phyloP scores from a whole-genome alignment of 2,797 vertebrate species.

The Cuniculus paca region DNA sequence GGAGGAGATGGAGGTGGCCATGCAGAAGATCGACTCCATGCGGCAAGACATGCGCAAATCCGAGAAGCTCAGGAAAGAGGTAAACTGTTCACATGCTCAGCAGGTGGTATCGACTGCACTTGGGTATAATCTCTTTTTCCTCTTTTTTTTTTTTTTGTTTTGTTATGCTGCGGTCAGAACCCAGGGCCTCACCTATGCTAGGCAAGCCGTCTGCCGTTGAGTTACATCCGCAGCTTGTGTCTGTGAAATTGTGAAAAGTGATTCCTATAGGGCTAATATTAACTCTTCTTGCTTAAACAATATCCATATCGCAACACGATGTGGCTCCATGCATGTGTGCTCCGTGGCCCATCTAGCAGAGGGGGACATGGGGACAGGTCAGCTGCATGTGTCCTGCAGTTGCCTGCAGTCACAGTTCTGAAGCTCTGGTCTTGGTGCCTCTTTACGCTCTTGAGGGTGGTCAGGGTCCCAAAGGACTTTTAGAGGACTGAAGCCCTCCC shows the following conservation, averaged over 20 bases:
- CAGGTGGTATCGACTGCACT: accelerated
- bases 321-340: accelerated
- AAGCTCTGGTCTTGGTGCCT: background rate
- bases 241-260: background rate
- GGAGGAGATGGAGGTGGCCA: constrained; percentile 94
- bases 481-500: background rate
- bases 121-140: background rate
- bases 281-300: background rate
- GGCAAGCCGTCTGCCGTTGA: background rate
- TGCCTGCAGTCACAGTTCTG: accelerated
- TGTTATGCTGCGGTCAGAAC: background rate
- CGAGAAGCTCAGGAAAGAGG: constrained; percentile 96
- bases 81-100: constrained; percentile 70
- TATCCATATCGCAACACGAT: accelerated
- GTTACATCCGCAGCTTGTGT: too few species aligned
- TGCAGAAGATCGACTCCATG: constrained; percentile 94
- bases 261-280: background rate
- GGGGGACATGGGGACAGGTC: accelerated
- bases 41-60: constrained; percentile 95
- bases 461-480: background rate
- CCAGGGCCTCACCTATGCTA: background rate
- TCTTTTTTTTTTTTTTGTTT: background rate
- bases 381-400: accelerated
- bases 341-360: background rate
- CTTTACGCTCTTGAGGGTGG: background rate